Base-by-base conservation (phyloP, 2,888 invertebrate species). In the Dioctria linearis region DNA sequence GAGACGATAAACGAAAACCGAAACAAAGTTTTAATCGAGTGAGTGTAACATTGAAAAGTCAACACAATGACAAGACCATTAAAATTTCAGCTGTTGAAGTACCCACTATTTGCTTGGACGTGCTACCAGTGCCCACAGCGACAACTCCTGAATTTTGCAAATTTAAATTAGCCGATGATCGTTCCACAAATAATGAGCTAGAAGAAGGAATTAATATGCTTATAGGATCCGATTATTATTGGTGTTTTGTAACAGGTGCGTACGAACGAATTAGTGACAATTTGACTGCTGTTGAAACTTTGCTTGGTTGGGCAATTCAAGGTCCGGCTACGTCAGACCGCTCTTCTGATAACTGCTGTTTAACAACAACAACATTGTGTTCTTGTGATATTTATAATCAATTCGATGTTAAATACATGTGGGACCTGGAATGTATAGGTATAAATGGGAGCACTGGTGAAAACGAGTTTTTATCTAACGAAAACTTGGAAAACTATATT, bases 181-280 rank as follows among this genome's bases (percentile, higher is more conserved):
- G 49, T 2, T 46, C 8, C 5, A 42, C 13, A 5, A 6, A 39
- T 54, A 11, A 61, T 40, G 61, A 63, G 42, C 51, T 46, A 39
- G 63, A 78, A 39, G 40, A 78, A 6, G 76, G 76, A 3, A n/a
- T 78, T 9, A 46, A 54, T 63, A 5, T 61, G 25, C 13, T 78
- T 2, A 63, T 78, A 43, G 63, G 76, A n/a, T 61, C 76, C 3
- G 13, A 78, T 37, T 43, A 61, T 59, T 78, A 78, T 46, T 78
- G 61, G 61, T 3, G 9, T 5, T 9, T 46, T 13, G 46, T 78
- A 5, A 63, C 63, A 40, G 76, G 63, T 40, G 43, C 11, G 51
- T 42, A 59, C 25, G 9, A 57, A 42, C 76, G 61, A 11, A 63
- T 78, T 39, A 46, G 54, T n/a, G 46, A 78, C 25, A 13, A 11